Base-by-base conservation (phyloP, 2,797 vertebrate species). In the Parauchenoglanis punctatus region DNA sequence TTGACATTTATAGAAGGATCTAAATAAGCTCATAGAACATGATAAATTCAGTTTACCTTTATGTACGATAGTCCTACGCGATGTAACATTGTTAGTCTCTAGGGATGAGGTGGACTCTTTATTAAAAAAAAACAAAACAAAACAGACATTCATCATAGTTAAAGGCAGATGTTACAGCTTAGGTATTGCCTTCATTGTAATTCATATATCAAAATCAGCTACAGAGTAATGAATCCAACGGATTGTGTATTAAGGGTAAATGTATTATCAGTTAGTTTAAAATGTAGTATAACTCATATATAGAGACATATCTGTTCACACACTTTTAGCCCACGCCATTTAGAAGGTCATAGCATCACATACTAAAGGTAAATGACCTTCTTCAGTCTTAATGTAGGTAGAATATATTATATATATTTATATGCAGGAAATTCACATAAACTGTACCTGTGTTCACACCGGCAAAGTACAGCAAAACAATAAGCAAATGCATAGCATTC, bases 381-480 rank as follows among this genome's bases (percentile, higher is more conserved):
- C 11, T 18, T 25, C 56, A 59, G n/a, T 25, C 20, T 40, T 81
- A 31, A 76, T 61, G 44, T n/a, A 83, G 11, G 54, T 8, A 65
- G 0, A 87, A 8, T 68, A 63, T 59, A 35, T 61, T 67, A 44
- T 25, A 92, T 7, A 73, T 10, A 49, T 68, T 31, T 13, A 70
- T 81, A 73, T 58, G 67, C 20, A 88, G 23, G 84, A 73, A 89
- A 40, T 18, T 70, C 1, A 91, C 92, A 94, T 95, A 58, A 56
- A 49, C 54, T 35, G 13, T 85, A 96, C 96, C 95, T 93, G 95
- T 87, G 65, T 91, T 87, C 91, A 91, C 90, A 89, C 87, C 83
- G 85, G 91, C 91, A 90, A 90, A 94, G 91, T 68, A 91, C 84
- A 92, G n/a, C 49, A 95, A 89, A n/a, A 95, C 83, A 86, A 95